Conservation (phyloP, 1,140 invertebrate genomes). For the Scaptomyza graminum region DNA sequence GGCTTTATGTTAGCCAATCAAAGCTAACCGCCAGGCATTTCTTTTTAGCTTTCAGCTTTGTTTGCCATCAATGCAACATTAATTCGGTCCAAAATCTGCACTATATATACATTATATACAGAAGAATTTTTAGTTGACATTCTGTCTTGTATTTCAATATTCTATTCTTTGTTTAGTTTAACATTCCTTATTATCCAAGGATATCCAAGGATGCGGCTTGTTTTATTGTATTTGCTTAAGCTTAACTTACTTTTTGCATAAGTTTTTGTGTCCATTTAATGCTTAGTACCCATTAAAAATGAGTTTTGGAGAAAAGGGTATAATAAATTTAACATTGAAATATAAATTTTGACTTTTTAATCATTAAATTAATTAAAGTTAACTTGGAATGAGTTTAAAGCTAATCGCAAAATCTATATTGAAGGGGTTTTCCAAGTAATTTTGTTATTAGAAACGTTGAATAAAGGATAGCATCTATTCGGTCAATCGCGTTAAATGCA, state of each 20-base stretch:
- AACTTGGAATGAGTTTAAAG: too few relatives aligned
- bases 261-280: not conserved
- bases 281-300: not conserved
- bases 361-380: too few relatives aligned
- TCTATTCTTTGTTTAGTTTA: not conserved
- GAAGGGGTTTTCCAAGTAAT: too few relatives aligned
- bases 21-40: constrained; percentile 11
- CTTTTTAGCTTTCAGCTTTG: not conserved
- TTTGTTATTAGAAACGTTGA: not conserved
- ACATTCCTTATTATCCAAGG: constrained; percentile 1
- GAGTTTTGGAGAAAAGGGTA: not conserved
- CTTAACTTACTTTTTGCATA: not conserved
- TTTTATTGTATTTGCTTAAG: not conserved
- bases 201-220: not conserved
- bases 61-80: constrained; percentile 31
- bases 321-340: too few relatives aligned
- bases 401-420: too few relatives aligned
- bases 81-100: not conserved
- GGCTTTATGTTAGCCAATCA: constrained; percentile 39
- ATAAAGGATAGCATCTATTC: not conserved
- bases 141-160: not conserved
- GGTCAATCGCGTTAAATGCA: not conserved
- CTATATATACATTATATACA: not conserved
- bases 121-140: not conserved
- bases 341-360: too few relatives aligned